Evolutionary conservation across 2,797 vertebrate genomes (phyloP).

Genomic region (Cichlasoma orientale): DNA sequence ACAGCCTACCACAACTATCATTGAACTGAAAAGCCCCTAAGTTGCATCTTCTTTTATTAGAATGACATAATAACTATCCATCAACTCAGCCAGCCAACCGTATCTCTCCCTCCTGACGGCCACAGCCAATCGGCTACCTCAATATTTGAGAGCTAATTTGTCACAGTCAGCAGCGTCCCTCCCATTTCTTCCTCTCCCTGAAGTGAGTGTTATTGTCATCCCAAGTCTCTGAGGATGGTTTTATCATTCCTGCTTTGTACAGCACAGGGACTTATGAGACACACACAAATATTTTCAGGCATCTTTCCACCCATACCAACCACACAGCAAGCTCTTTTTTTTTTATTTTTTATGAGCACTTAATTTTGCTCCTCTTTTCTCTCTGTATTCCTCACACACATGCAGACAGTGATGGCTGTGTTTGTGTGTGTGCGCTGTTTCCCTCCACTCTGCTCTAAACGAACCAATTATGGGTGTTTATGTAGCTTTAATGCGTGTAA

Average conservation of each 20-base stretch:
- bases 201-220: slow-evolving; percentile 69
- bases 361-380: slow-evolving; percentile 49
- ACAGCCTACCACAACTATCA: slow-evolving; percentile 31
- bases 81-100: slow-evolving; percentile 64
- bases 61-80: slow-evolving; percentile 73
- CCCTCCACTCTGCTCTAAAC: slow-evolving; percentile 63
- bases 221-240: slow-evolving; percentile 66
- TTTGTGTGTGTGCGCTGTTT: slow-evolving; percentile 36
- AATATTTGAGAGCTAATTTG: slow-evolving; percentile 69
- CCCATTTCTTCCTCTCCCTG: slow-evolving; percentile 60
- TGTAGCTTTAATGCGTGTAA: slow-evolving; percentile 77
- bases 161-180: slow-evolving; percentile 70
- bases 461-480: slow-evolving; percentile 81
- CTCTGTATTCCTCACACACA: slow-evolving; percentile 36
- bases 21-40: slow-evolving; percentile 63
- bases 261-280: slow-evolving; percentile 51
- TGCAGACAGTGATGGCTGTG: slow-evolving; percentile 32
- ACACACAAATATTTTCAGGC: slow-evolving; percentile 12
- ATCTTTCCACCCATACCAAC: slow-evolving; percentile 42
- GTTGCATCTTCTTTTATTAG: slow-evolving; percentile 72
- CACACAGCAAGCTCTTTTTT: slow-evolving; percentile 26
- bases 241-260: slow-evolving; percentile 75
- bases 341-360: slow-evolving; percentile 51
- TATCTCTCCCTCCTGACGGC: slow-evolving; percentile 55
- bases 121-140: slow-evolving; percentile 59